Evolutionary conservation across 2,797 vertebrate species (phyloP), one percentile per base, ranked within the genome.

Genomic region (Gambelia wislizenii): DNA sequence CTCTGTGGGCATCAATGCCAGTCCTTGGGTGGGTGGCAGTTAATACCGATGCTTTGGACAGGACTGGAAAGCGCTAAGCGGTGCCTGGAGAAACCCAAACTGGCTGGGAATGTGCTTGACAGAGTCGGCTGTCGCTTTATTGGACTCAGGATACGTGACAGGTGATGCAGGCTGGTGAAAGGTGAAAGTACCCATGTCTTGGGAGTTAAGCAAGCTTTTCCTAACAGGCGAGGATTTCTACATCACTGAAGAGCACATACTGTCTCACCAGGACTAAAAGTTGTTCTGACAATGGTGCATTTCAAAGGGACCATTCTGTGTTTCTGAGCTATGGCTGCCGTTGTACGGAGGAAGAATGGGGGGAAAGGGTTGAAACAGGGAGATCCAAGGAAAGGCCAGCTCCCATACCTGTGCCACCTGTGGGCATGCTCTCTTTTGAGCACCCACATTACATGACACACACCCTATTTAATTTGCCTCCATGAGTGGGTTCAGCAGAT

Each of bases 61-160:
- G 59, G 33, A 82, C 30, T 56, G 59, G 72, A 80, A 85, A 76
- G 27, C 6, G 4, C 52, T 30, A 74, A 85, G 83, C n/a, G 2
- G 1, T 18, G 42, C 2, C 18, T 0, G 30, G 47, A 54, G 0
- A 59, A 25, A 7, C 0, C 30, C 12, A 86, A 85, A 74, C 83
- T 2, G 33, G 9, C 0, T 16, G 0, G 74, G 42, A 76, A 72
- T 14, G 5, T 4, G 0, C 20, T 52, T 25, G 87, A 52, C 4
- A 20, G 8, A 54, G n/a, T 7, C 2, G 27, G 8, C 14, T 44
- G 2, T 59, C 22, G 13, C 67, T 44, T 59, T 6, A 10, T 10
- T 44, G 64, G 36, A 18, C 49, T n/a, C 22, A 18, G 4, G 30
- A 22, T 1, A 2, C 2, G 27, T 44, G 54, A 74, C 12, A 22